Conservation (phyloP, 2,888 invertebrate genomes). For the Melanotus villosus region DNA sequence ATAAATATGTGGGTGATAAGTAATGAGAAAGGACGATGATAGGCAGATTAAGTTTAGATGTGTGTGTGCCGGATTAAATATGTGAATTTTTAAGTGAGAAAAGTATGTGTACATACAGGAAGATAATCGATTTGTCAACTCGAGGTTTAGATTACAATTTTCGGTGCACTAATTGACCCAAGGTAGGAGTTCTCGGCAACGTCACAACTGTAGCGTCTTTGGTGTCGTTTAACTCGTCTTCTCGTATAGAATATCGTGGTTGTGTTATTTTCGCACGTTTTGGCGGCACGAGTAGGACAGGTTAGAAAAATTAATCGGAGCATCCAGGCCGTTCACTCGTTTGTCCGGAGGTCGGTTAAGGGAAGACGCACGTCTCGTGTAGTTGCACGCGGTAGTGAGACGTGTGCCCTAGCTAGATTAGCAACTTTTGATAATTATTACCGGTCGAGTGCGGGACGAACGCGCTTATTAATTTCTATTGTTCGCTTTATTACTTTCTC, state of each 20-base stretch:
- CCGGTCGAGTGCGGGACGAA: conserved; percentile 50
- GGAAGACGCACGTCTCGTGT: conserved; percentile 56
- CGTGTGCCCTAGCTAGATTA: conserved; percentile 61
- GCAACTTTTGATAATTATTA: conserved; percentile 59
- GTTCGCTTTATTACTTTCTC: conserved; percentile 50
- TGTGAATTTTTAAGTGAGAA: conserved; percentile 56
- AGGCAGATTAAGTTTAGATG: neutral
- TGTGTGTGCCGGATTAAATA: conserved; percentile 43
- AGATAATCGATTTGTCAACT: conserved; percentile 73
- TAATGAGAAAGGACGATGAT: conserved; percentile 4
- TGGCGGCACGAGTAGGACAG: conserved; percentile 47
- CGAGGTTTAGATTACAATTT: conserved; percentile 70
- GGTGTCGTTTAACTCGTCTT: conserved; percentile 64
- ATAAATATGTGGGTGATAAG: conserved; percentile 8
- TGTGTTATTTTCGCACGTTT: conserved; percentile 41
- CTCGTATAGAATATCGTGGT: conserved; percentile 46
- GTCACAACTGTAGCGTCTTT: conserved; percentile 64
- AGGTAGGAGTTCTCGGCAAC: conserved; percentile 66
- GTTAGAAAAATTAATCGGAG: conserved; percentile 50
- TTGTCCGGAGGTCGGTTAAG: conserved; percentile 52
- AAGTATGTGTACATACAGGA: conserved; percentile 64
- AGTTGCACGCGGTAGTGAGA: conserved; percentile 53
- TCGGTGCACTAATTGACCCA: conserved; percentile 71
- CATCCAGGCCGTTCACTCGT: conserved; percentile 58
- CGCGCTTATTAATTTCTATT: conserved; percentile 50